Conservation (phyloP, 2,113 vertebrate genomes). For the Muntiacus muntjak region DNA sequence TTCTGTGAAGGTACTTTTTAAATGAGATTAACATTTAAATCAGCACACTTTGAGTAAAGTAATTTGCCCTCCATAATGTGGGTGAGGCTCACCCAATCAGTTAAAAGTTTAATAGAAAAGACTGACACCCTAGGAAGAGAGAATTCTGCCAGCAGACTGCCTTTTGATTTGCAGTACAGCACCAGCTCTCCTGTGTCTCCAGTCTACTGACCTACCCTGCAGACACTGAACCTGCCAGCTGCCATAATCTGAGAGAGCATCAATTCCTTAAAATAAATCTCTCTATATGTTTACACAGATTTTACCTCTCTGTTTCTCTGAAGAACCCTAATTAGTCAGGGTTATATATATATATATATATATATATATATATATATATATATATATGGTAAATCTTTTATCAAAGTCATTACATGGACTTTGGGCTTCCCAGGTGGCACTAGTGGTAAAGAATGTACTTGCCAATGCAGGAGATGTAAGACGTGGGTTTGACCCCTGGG, state of each 20-base stretch:
- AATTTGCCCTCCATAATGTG: not conserved
- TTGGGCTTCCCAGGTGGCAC: not conserved
- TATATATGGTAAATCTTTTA: not conserved
- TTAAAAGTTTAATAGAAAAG: not conserved
- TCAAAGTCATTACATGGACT: not conserved
- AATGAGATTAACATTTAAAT: not conserved
- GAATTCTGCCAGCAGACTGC: not conserved
- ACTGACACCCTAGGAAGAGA: not conserved
- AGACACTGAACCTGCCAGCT: not conserved
- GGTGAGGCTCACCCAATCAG: not conserved
- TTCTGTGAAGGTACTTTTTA: not conserved
- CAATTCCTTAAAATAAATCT: not conserved
- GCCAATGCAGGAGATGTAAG: not conserved
- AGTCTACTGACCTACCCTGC: not conserved
- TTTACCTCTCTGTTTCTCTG: not conserved
- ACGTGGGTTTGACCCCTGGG: not conserved
- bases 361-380: no score
- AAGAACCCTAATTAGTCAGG: not conserved
- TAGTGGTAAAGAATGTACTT: not conserved
- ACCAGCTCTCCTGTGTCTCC: not conserved
- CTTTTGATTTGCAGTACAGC: not conserved
- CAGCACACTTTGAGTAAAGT: not conserved
- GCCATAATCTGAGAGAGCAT: not conserved
- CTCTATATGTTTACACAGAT: not conserved
- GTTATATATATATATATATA: not conserved